phyloP scores from a whole-genome alignment of 2,888 invertebrate species.

The Epirrhoe tristata region DNA sequence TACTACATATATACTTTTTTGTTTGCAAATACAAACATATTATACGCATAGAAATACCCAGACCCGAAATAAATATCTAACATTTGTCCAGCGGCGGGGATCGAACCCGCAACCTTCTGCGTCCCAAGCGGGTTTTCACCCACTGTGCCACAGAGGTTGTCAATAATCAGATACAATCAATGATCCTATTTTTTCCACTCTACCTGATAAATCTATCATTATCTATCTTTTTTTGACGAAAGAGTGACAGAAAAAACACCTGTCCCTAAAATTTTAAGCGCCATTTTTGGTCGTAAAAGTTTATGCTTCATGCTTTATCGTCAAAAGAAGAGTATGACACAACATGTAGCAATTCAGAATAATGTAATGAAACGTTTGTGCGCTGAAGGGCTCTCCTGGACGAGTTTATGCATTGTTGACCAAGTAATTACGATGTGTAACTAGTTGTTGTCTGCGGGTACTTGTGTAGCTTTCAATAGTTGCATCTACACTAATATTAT shows the following conservation, averaged over 20 bases:
- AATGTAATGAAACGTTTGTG: slow-evolving; percentile 9
- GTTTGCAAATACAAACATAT: no score
- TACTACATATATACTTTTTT: no score
- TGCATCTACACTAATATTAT: no score
- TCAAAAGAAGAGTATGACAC: not conserved
- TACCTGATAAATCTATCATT: not conserved
- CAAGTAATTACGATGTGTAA: slow-evolving; percentile 25
- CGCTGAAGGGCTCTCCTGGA: slow-evolving; percentile 15
- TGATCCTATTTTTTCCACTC: no score
- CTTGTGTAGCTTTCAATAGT: not conserved
- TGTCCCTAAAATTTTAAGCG: no score
- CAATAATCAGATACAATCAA: no score
- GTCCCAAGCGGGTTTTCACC: no score
- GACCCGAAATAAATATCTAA: no score
- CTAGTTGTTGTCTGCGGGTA: slow-evolving; percentile 16
- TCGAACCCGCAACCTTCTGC: no score
- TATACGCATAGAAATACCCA: no score
- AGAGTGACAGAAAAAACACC: not conserved
- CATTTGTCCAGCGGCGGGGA: no score
- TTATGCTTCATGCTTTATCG: not conserved
- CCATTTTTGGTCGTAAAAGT: not conserved
- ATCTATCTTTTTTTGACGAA: not conserved
- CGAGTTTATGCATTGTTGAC: slow-evolving; percentile 20
- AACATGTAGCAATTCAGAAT: slow-evolving; percentile 13
- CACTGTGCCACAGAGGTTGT: no score